A percentile compares a stretch with the other conserved stretches of the same genome.
Evolutionary conservation across 2,888 invertebrate species (phyloP).

Genomic region (Netelia virgata): DNA sequence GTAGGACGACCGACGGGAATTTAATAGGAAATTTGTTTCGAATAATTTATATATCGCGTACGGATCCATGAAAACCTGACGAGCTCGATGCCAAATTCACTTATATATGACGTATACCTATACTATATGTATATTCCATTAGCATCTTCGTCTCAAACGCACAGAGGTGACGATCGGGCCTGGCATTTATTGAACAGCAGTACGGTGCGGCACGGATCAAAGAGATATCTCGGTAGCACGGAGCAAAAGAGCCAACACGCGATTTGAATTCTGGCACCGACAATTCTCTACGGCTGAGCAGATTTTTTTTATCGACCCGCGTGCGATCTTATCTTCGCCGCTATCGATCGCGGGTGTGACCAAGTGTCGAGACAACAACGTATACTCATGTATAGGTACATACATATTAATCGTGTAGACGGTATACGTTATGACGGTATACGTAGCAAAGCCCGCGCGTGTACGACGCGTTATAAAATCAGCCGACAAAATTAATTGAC

Average conservation of each 20-base stretch:
- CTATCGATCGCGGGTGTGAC: background rate
- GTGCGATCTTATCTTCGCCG: constrained; percentile 48
- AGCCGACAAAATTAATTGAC: constrained; percentile 39
- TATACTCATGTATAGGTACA: background rate
- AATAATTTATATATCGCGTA: too few species aligned
- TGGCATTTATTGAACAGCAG: constrained; percentile 36
- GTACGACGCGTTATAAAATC: constrained; percentile 12
- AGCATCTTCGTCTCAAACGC: background rate
- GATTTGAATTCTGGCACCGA: constrained; percentile 15
- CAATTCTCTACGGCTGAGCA: constrained; percentile 27
- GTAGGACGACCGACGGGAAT: too few species aligned
- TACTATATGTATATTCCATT: too few species aligned
- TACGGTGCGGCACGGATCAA: constrained; percentile 1
- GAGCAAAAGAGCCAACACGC: constrained; percentile 9
- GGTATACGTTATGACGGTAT: constrained; percentile 14
- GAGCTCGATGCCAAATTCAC: too few species aligned
- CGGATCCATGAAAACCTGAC: too few species aligned
- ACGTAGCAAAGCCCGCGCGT: background rate
- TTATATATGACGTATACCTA: too few species aligned
- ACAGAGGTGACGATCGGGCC: constrained; percentile 16
- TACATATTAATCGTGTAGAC: background rate
- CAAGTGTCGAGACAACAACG: background rate
- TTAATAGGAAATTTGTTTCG: too few species aligned
- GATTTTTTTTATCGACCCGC: constrained; percentile 40
- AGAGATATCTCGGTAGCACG: constrained; percentile 1